Evolutionary conservation across 2,888 invertebrate genomes (phyloP), one percentile per base, ranked within the genome.

Genomic region (Stramonita haemastoma): DNA sequence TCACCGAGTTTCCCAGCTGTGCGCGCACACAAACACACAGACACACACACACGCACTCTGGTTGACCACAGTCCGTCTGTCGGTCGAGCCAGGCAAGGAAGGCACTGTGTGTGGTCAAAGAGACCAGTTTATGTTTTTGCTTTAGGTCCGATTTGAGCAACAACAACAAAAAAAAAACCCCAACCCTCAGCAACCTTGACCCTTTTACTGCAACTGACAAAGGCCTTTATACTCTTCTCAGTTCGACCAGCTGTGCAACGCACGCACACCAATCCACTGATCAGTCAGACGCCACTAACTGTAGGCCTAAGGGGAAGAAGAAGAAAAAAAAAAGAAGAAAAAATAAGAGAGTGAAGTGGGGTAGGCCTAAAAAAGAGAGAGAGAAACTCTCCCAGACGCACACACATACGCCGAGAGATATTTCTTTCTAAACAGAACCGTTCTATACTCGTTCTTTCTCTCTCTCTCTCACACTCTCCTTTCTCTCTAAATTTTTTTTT

Each of bases 111-210:
- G 1, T 26, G 26, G 66, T 66, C 26, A 66, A 2, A n/a, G n/a
- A 22, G 17, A 13, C 66, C 66, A 22, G 19, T 1, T 26, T 22
- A 6, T 26, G 1, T 66, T 13, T 22, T 13, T n/a, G 8, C 26
- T 6, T 79, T 5, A 79, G 2, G 34, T 34, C 79, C 13, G 32
- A 32, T 17, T 2, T 5, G 19, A 17, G 32, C 29, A 77, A 77
- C 34, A 32, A n/a, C n/a, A n/a, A n/a, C n/a, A n/a, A n/a, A n/a
- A n/a, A n/a, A n/a, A n/a, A n/a, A n/a, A n/a, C n/a, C n/a, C n/a
- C n/a, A n/a, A n/a, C n/a, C n/a, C n/a, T n/a, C 19, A 79, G 11
- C 73, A 29, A 73, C 73, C 73, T 79, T 79, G 79, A 79, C 79
- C 79, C 32, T 79, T 79, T n/a, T 26, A 5, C 26, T 34, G 8